Evolutionary conservation across 2,888 invertebrate species (phyloP), one percentile per base, ranked within the genome.

Genomic region (Drosophila parthenogenetica): DNA sequence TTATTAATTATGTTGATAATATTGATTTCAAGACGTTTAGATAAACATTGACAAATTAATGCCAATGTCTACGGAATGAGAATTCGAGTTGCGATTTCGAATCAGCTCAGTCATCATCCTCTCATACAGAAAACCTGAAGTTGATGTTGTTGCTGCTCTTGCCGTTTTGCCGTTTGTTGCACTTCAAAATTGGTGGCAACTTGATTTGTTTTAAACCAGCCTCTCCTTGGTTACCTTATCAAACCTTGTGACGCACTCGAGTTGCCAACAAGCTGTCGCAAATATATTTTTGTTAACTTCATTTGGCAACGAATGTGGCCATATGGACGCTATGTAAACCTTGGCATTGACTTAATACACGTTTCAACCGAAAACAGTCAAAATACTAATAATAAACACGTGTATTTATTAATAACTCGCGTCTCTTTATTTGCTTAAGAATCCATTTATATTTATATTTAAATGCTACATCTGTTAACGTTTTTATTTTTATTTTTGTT

Each of bases 11-110:
- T 58, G 73, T 69, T 70, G 68, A 77, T 79, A 63, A 68, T 87
- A 81, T 85, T 87, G 72, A 78, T 84, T 81, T 84, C 78, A 75
- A 81, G 65, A 75, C 43, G 54, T 59, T 46, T 86, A 69, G 51
- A 76, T 66, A 87, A 84, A 84, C 89, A 84, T 75, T 89, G 85
- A 84, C 85, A 84, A 84, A 89, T 84, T 84, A 87, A 89, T 81
- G 81, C 78, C 81, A 75, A 54, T 54, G 50, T 50, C 64, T 57
- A 55, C 40, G 58, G 32, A 59, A 45, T 49, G 65, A 58, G 53
- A 39, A 50, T 25, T 59, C 62, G 48, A 64, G 29, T 39, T 64
- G 45, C 35, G 48, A 66, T 48, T 63, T 14, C 48, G 43, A 62
- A 42, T 72, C 50, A 29, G 71, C 60, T 14, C 39, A 43, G 76